A percentile compares a stretch with the other conserved stretches of the same genome.
phyloP scores from a whole-genome alignment of 1,140 invertebrate genomes.

The Rhysida immarginata region DNA sequence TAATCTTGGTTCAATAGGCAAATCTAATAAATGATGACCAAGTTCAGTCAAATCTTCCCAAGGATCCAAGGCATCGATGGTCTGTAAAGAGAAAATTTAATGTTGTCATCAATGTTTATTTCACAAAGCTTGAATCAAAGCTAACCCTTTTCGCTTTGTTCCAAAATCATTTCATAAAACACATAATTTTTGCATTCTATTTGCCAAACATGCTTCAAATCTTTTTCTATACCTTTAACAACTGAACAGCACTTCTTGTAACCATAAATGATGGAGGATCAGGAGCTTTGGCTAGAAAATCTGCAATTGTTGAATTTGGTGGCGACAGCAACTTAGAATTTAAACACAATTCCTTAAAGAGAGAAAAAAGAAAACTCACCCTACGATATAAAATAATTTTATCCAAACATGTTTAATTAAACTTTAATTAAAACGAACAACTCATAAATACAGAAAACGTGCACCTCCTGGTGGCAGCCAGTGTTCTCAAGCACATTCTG shows the following conservation, averaged over 20 bases:
- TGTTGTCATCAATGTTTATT: no score
- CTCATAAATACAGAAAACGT: no score
- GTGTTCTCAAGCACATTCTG: no score
- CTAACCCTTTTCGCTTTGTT: no score
- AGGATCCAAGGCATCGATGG: slow-evolving; percentile 64
- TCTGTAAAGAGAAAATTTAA: slow-evolving; percentile 31
- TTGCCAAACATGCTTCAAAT: no score
- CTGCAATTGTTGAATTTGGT: slow-evolving; percentile 55
- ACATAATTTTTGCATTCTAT: no score
- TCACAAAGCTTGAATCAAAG: no score
- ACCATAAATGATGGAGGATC: slow-evolving; percentile 66
- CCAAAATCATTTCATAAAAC: no score
- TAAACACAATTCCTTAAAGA: slow-evolving; percentile 67
- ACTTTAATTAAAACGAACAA: no score
- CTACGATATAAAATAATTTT: no score
- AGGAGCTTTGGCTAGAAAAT: slow-evolving; percentile 62
- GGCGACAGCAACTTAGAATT: slow-evolving; percentile 72
- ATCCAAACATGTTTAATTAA: no score
- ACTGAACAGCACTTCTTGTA: slow-evolving; percentile 54
- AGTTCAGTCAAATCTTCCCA: slow-evolving; percentile 74
- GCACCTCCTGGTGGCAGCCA: no score
- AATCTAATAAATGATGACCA: slow-evolving; percentile 68
- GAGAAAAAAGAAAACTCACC: slow-evolving; percentile 13
- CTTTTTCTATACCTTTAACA: slow-evolving; percentile 45
- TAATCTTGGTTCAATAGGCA: slow-evolving; percentile 77